These are phyloP conservation scores for Chrysodeixis includens DNA, from an alignment of 2,888 invertebrate species.

Conservation along the genomic window DNA sequence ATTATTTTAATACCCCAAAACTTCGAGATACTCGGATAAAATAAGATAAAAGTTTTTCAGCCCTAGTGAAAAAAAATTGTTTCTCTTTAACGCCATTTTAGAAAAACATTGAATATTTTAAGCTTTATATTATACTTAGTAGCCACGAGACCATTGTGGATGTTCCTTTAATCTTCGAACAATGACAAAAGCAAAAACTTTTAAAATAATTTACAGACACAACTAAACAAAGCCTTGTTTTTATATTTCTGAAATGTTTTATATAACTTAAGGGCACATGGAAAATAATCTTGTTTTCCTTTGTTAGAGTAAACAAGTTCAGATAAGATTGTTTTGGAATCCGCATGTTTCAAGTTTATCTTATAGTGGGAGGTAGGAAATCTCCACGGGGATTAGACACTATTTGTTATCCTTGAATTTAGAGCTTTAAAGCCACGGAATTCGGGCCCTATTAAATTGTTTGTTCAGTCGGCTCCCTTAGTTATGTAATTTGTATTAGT, in stretches of 20 bases:
- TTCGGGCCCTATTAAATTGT: constrained; percentile 9
- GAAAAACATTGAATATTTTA: too few relatives aligned
- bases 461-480: not conserved
- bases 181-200: not conserved
- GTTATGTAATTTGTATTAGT: constrained; percentile 6
- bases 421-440: not conserved
- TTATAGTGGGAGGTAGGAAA: constrained; percentile 15
- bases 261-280: constrained; percentile 1
- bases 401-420: constrained; percentile 18
- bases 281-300: constrained; percentile 17
- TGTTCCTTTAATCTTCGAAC: not conserved
- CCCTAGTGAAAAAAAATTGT: too few relatives aligned
- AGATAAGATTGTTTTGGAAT: constrained; percentile 25
- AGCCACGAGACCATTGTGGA: not conserved
- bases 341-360: constrained; percentile 14
- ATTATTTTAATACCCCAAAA: too few relatives aligned
- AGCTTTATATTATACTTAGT: not conserved
- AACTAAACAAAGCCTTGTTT: constrained; percentile 3
- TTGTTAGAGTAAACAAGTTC: constrained; percentile 16
- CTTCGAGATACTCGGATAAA: too few relatives aligned
- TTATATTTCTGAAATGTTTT: constrained; percentile 6
- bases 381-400: constrained; percentile 17
- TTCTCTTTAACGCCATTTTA: too few relatives aligned
- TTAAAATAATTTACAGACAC: not conserved
- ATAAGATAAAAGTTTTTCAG: too few relatives aligned